Conservation (phyloP, 2,797 vertebrate genomes). For the Leptoclinus maculatus region DNA sequence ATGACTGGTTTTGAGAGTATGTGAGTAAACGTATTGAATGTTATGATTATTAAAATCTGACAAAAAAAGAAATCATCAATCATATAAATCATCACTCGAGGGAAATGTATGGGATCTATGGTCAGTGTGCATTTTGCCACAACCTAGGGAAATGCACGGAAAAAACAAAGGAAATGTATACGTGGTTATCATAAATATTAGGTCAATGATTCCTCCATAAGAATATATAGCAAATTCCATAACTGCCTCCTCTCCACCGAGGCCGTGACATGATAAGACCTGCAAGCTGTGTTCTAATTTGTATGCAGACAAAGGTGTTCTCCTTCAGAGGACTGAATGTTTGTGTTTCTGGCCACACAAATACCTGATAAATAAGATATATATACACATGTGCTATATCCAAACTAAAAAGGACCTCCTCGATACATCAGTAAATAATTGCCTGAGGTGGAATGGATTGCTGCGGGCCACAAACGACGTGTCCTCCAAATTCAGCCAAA, state of each 20-base stretch:
- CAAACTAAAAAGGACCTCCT: not conserved
- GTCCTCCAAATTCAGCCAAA: slow-evolving; percentile 27
- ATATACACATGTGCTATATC: not conserved
- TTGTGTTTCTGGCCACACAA: not conserved
- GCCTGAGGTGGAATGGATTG: not conserved
- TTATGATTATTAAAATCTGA: not conserved
- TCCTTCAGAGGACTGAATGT: not conserved
- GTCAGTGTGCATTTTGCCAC: not conserved
- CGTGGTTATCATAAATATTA: not conserved
- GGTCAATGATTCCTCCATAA: not conserved
- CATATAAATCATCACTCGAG: not conserved
- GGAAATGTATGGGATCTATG: not conserved
- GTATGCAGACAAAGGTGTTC: not conserved
- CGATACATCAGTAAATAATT: not conserved
- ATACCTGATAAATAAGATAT: not conserved
- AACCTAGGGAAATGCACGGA: not conserved
- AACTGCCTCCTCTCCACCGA: not conserved
- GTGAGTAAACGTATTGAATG: not conserved
- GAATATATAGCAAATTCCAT: not conserved
- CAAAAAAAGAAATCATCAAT: not conserved
- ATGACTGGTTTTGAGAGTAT: not conserved
- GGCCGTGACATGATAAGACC: not conserved
- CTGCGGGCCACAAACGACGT: not conserved
- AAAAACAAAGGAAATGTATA: slow-evolving; percentile 17
- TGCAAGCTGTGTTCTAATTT: not conserved